phyloP scores from a whole-genome alignment of 1,140 invertebrate genomes.

The Drosophila hydei region DNA sequence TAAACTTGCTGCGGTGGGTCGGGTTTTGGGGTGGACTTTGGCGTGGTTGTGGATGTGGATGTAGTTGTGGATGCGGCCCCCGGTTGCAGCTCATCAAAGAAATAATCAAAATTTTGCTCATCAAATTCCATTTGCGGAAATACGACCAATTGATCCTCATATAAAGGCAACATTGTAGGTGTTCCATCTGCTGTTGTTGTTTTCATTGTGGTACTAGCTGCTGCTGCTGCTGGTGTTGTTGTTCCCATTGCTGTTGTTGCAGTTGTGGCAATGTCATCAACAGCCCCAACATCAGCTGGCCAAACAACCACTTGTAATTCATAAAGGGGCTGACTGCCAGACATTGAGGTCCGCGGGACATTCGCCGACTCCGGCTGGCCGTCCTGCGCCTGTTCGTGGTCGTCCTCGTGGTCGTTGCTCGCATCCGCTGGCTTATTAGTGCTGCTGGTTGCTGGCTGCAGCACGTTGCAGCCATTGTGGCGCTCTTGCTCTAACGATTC shows the following conservation, averaged over 20 bases:
- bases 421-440: slow-evolving; percentile 57
- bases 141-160: slow-evolving; percentile 79
- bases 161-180: slow-evolving; percentile 55
- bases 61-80: neutral
- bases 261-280: slow-evolving; percentile 40
- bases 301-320: slow-evolving; percentile 82
- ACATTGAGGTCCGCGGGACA: slow-evolving; percentile 54
- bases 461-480: slow-evolving; percentile 35
- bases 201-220: slow-evolving; percentile 28
- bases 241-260: slow-evolving; percentile 4
- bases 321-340: slow-evolving; percentile 68
- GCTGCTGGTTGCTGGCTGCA: slow-evolving; percentile 1
- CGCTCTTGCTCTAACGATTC: slow-evolving; percentile 68
- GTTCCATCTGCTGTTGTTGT: slow-evolving; percentile 24
- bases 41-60: slow-evolving; percentile 21
- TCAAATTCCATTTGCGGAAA: slow-evolving; percentile 79
- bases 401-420: neutral
- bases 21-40: slow-evolving; percentile 8
- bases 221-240: slow-evolving; percentile 5
- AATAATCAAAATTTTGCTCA: slow-evolving; percentile 80
- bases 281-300: slow-evolving; percentile 69
- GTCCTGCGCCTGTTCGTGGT: slow-evolving; percentile 19
- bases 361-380: slow-evolving; percentile 1
- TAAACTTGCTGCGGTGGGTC: slow-evolving; percentile 32
- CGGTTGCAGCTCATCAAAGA: slow-evolving; percentile 58